Percentiles rank a stretch among this genome's conserved stretches.
phyloP scores from a whole-genome alignment of 2,888 invertebrate genomes.

The Ormyrus pomaceus region DNA sequence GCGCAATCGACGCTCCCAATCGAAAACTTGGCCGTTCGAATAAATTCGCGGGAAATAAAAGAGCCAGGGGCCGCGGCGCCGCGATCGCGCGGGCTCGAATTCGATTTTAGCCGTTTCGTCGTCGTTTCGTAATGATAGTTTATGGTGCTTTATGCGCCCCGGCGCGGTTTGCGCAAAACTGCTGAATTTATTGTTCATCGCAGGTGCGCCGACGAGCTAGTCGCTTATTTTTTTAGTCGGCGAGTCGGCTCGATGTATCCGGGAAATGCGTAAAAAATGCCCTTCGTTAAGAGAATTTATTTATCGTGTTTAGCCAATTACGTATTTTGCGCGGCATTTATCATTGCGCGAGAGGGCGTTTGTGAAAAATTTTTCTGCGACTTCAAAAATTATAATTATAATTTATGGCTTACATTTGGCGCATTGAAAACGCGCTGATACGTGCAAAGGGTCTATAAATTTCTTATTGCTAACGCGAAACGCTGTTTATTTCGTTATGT shows the following conservation, averaged over 20 bases:
- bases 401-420: constrained; percentile 9
- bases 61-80: not conserved
- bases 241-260: constrained; percentile 14
- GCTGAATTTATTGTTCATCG: constrained; percentile 42
- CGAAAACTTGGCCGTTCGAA: constrained; percentile 21
- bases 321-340: not conserved
- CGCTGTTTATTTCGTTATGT: not conserved
- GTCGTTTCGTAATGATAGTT: constrained; percentile 51
- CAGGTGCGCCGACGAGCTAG: constrained; percentile 26
- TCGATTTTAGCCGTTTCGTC: constrained; percentile 9
- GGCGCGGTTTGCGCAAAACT: constrained; percentile 15
- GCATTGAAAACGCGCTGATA: not conserved
- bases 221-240: constrained; percentile 13
- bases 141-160: constrained; percentile 29
- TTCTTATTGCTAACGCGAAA: too few species aligned
- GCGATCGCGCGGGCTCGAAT: not conserved
- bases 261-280: constrained; percentile 20
- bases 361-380: constrained; percentile 9
- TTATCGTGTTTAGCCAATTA: not conserved
- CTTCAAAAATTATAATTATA: constrained; percentile 17
- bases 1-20: constrained; percentile 22
- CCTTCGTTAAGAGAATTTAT: constrained; percentile 11
- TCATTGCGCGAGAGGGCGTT: not conserved
- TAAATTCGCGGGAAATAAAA: constrained; percentile 21
- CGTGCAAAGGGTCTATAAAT: not conserved